Base-by-base conservation (phyloP, 2,888 invertebrate species). In the Machimus atricapillus region DNA sequence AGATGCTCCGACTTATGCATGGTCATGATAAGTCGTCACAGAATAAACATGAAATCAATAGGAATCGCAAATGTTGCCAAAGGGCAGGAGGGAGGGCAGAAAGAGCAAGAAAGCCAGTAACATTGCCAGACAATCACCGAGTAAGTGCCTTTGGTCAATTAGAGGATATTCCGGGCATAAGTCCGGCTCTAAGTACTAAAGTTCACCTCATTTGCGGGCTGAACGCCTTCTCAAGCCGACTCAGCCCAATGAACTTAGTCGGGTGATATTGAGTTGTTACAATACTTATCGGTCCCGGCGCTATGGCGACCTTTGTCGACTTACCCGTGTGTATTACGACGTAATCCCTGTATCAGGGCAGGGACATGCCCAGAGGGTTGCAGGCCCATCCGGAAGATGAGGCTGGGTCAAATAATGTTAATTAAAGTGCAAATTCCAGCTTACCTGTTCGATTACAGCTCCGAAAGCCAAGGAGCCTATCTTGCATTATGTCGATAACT, bases 361-460 rank as follows among this genome's bases (percentile, higher is more conserved):
- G 19, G 31, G 82, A 82, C 58, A 82, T 58, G 66, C 12, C 43
- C 52, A 31, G 27, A 74, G 74, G 73, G 12, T 19, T 58, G 76
- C 31, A 27, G 52, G 12, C 27, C 3, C 43, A 43, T n/a, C 34
- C 43, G 58, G 46, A 85, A 43, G 27, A 58, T 8, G 46, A 37
- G 52, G 46, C 37, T 16, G 31, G 46, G 19, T 46, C 43, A 16
- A 46, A 74, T 81, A 66, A 58, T 86, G 87, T 87, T 86, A 87
- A 86, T 86, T 83, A 87, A 87, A 87, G 87, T 88, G 88, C 85
- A 86, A 88, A 88, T 87, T 73, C 37, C 27, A 23, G 34, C 83
- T 81, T 78, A 40, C 87, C 74, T 86, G 87, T 79, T 87, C 86
- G 85, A 87, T 87, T 87, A 79, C 79, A 73, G 31, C 76, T 46